Evolutionary conservation across 2,888 invertebrate species (phyloP).

Genomic region (Athrips mouffetella): DNA sequence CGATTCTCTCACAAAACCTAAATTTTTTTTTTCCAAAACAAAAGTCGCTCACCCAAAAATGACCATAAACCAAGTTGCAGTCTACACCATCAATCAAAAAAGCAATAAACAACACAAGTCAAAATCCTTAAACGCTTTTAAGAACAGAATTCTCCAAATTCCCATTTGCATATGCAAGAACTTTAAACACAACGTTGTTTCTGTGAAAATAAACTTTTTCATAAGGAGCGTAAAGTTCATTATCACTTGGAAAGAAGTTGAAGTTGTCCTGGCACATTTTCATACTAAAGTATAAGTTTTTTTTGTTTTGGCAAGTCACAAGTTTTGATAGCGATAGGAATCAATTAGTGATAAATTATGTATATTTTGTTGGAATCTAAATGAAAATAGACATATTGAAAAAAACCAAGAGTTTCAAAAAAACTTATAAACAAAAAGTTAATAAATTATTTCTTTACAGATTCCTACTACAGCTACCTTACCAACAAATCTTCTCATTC

Average conservation of each 20-base stretch:
- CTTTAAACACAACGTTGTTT: conserved; percentile 20
- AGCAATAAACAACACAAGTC: conserved; percentile 22
- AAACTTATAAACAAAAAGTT: too few relatives aligned
- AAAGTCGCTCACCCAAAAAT: not conserved
- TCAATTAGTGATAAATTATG: too few relatives aligned
- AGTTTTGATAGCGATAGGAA: not conserved
- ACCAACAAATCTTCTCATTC: too few relatives aligned
- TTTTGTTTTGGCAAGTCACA: too few relatives aligned
- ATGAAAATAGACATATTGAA: too few relatives aligned
- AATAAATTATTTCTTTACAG: too few relatives aligned
- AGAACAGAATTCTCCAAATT: conserved; percentile 34
- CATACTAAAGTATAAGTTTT: too few relatives aligned
- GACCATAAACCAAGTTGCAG: conserved; percentile 7
- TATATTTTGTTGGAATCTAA: too few relatives aligned
- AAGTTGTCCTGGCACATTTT: conserved; percentile 7
- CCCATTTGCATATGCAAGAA: conserved; percentile 41
- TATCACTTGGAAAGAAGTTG: not conserved
- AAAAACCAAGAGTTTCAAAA: too few relatives aligned
- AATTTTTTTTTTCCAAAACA: too few relatives aligned
- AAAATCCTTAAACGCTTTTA: conserved; percentile 29
- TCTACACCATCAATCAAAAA: conserved; percentile 20
- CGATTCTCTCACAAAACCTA: too few relatives aligned
- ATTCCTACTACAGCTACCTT: too few relatives aligned
- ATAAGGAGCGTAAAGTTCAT: not conserved
- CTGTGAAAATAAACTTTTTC: not conserved